Evolutionary conservation across 1,140 invertebrate species (phyloP).

Genomic region (Pogonomyrmex barbatus): DNA sequence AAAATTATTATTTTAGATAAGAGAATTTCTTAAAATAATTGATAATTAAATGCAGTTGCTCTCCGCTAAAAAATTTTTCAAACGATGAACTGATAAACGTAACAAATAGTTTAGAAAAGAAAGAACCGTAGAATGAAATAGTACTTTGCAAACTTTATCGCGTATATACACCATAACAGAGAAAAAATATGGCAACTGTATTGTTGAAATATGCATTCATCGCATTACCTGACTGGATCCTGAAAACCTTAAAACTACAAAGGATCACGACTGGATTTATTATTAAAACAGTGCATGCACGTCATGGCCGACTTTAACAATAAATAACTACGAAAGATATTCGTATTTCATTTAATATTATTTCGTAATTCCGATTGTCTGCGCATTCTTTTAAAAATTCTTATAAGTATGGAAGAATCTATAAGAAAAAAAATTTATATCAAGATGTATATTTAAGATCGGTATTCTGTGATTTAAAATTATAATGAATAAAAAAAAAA

Average conservation of each 20-base stretch:
- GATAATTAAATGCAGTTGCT: background rate
- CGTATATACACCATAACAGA: background rate
- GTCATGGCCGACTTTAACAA: background rate
- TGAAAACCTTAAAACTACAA: background rate
- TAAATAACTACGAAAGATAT: conserved; percentile 8
- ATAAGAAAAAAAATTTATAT: background rate
- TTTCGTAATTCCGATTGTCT: background rate
- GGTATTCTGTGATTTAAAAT: background rate
- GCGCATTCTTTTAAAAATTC: background rate
- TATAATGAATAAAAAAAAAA: background rate
- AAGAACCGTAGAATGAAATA: background rate
- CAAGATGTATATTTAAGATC: background rate
- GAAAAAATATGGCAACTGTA: background rate
- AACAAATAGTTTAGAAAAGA: background rate
- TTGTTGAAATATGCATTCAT: conserved; percentile 42
- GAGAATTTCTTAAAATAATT: background rate
- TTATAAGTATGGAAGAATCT: background rate
- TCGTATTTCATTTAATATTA: conserved; percentile 12
- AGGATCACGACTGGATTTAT: conserved; percentile 23
- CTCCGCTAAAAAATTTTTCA: background rate
- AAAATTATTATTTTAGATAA: background rate
- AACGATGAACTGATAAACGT: background rate
- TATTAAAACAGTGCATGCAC: conserved; percentile 2
- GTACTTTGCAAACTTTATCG: background rate
- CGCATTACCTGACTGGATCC: conserved; percentile 10